Percentiles rank a stretch among this genome's conserved stretches.
phyloP scores from a whole-genome alignment of 2,888 invertebrate species.

The Lepidochrysops patricia region DNA sequence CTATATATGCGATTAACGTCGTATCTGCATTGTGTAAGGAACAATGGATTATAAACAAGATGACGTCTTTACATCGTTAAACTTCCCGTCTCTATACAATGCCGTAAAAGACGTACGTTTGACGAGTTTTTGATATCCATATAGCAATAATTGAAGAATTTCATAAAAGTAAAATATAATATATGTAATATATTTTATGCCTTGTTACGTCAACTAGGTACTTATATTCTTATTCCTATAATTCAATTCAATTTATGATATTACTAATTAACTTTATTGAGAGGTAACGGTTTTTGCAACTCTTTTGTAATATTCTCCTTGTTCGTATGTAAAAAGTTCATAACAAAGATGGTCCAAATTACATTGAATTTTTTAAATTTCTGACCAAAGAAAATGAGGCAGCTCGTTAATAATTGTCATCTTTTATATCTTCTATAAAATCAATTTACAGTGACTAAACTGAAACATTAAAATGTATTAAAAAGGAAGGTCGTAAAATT shows the following conservation, averaged over 20 bases:
- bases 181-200: not conserved
- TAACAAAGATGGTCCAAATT: no score
- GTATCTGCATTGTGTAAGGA: conserved; percentile 24
- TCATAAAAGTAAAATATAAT: not conserved
- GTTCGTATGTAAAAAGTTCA: not conserved
- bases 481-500: no score
- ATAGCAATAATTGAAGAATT: conserved; percentile 7
- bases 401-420: not conserved
- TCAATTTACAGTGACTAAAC: not conserved
- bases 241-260: no score
- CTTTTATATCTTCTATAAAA: not conserved
- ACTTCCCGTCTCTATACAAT: conserved; percentile 26
- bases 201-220: no score
- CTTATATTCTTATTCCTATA: no score
- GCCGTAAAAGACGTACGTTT: conserved; percentile 26
- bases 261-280: no score
- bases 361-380: not conserved
- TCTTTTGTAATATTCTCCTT: not conserved
- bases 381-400: not conserved
- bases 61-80: conserved; percentile 26
- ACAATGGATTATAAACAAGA: conserved; percentile 29
- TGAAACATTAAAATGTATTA: no score
- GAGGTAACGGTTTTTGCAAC: not conserved
- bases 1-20: conserved; percentile 23
- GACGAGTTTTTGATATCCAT: conserved; percentile 26